These are phyloP conservation scores for Muscina levida DNA, from an alignment of 2,888 invertebrate genomes.

Conservation along the genomic window DNA sequence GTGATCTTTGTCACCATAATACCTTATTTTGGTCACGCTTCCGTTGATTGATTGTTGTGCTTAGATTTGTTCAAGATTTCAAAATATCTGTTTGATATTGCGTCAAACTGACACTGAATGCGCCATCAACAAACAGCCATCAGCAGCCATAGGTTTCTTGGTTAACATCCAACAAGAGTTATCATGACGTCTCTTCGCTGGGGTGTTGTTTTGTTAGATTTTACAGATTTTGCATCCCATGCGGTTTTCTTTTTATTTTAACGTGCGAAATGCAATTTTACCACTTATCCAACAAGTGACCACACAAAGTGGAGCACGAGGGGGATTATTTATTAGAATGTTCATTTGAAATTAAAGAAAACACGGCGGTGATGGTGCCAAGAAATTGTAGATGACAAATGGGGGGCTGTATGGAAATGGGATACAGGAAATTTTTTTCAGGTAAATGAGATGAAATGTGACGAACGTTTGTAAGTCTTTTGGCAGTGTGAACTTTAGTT, in stretches of 20 bases:
- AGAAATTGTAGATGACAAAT: constrained; percentile 41
- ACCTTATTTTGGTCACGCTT: constrained; percentile 42
- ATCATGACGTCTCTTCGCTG: constrained; percentile 26
- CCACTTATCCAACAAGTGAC: constrained; percentile 50
- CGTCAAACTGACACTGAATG: constrained; percentile 47
- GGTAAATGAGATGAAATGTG: too few relatives aligned
- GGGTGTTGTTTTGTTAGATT: neutral
- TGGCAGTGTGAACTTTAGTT: too few relatives aligned
- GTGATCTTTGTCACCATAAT: neutral
- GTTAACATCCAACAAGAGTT: constrained; percentile 12
- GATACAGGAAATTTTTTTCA: too few relatives aligned
- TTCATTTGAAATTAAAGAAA: constrained; percentile 35
- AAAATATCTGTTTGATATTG: constrained; percentile 30
- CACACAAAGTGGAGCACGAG: neutral
- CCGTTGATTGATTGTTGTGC: constrained; percentile 29
- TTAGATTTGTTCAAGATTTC: constrained; percentile 12
- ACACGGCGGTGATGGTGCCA: constrained; percentile 37
- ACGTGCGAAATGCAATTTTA: constrained; percentile 20
- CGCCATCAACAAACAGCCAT: constrained; percentile 10
- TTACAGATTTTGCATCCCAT: neutral
- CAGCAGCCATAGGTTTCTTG: neutral
- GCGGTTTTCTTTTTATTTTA: too few relatives aligned
- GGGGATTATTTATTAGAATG: constrained; percentile 43
- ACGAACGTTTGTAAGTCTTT: too few relatives aligned
- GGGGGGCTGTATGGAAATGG: too few relatives aligned